These are phyloP conservation scores for Ganaspis sp. DNA, from an alignment of 1,140 invertebrate species.

Conservation along the genomic window DNA sequence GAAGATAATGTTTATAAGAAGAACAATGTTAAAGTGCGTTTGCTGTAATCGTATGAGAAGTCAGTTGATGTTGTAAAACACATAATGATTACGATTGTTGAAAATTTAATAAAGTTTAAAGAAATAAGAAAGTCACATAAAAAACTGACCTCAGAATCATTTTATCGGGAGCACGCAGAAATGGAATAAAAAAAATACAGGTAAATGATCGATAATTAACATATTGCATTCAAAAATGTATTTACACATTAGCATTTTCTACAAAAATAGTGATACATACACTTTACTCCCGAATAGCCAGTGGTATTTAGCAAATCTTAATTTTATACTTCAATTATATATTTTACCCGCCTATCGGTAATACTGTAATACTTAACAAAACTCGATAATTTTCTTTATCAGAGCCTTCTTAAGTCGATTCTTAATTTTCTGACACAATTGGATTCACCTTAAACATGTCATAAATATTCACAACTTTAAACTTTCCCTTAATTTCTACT, in stretches of 20 bases:
- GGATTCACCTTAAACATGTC: too few species aligned
- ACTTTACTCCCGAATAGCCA: slow-evolving; percentile 16
- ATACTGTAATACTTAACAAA: background rate
- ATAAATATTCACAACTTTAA: too few species aligned
- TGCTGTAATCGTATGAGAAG: slow-evolving; percentile 9
- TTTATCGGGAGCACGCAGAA: slow-evolving; percentile 65
- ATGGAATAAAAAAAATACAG: slow-evolving; percentile 66
- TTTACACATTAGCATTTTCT: slow-evolving; percentile 25
- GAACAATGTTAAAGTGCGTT: slow-evolving; percentile 14
- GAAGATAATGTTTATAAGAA: slow-evolving; percentile 23
- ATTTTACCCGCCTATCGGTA: slow-evolving; percentile 16
- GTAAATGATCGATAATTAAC: slow-evolving; percentile 61
- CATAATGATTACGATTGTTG: slow-evolving; percentile 37
- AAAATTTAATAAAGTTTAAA: slow-evolving; percentile 62
- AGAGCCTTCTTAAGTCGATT: background rate
- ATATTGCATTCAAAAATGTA: slow-evolving; percentile 34
- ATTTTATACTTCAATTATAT: background rate
- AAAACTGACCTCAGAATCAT: slow-evolving; percentile 75
- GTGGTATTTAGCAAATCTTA: background rate
- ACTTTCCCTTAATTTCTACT: too few species aligned
- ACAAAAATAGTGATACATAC: slow-evolving; percentile 30
- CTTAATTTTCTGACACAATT: background rate
- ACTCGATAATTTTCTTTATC: background rate
- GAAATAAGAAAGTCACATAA: slow-evolving; percentile 75
- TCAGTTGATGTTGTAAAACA: slow-evolving; percentile 22